phyloP scores from a whole-genome alignment of 2,113 vertebrate species.

The Seriola aureovittata region DNA sequence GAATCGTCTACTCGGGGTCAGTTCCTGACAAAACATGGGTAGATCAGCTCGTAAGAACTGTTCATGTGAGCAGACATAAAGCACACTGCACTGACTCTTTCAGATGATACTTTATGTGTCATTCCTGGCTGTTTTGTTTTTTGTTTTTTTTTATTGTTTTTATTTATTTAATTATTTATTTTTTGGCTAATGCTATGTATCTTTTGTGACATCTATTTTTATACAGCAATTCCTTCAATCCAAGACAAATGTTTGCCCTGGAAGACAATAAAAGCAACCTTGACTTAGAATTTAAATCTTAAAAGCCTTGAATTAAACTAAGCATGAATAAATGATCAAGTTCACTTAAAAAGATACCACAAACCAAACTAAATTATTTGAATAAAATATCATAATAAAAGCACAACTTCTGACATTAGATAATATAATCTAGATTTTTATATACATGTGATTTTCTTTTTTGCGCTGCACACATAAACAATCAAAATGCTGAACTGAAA shows the following conservation, averaged over 20 bases:
- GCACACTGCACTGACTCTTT: background rate
- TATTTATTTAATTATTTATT: background rate
- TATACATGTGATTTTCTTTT: background rate
- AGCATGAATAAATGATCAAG: background rate
- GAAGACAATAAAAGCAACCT: conserved; percentile 12
- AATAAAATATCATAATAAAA: background rate
- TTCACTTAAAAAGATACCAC: background rate
- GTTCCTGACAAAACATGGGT: conserved; percentile 50
- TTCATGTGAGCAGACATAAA: conserved; percentile 2
- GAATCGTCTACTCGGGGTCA: conserved; percentile 31
- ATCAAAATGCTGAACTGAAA: background rate
- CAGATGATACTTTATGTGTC: conserved; percentile 5
- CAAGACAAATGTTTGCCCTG: background rate
- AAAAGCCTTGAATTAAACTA: background rate
- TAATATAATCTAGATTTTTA: background rate
- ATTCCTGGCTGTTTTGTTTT: too few relatives aligned
- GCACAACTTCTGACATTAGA: background rate
- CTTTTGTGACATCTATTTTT: background rate
- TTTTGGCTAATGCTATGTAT: background rate
- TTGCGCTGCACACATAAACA: background rate
- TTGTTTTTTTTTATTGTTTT: background rate
- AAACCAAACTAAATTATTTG: background rate
- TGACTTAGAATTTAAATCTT: background rate
- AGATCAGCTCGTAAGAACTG: background rate
- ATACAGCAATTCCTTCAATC: background rate